phyloP scores from a whole-genome alignment of 1,140 invertebrate genomes.

The Drosophila grimshawi region DNA sequence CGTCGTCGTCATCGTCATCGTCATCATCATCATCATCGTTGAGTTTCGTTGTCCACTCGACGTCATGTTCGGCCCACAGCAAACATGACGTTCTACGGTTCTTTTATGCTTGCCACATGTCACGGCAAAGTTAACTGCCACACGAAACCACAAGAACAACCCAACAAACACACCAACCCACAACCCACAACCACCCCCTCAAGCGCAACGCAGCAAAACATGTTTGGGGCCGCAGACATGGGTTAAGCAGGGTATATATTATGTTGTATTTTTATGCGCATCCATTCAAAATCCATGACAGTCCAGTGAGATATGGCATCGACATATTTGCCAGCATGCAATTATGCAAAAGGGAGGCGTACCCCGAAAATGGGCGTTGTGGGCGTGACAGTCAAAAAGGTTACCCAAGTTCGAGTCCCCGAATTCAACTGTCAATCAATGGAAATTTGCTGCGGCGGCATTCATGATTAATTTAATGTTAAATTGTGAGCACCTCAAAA shows the following conservation, averaged over 20 bases:
- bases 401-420: background rate
- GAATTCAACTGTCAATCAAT: conserved; percentile 55
- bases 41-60: conserved; percentile 54
- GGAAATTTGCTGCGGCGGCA: conserved; percentile 63
- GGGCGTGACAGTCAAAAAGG: conserved; percentile 16
- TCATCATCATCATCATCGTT: conserved; percentile 19
- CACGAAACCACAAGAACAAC: conserved; percentile 41
- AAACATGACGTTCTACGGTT: conserved; percentile 82
- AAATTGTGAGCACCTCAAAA: conserved; percentile 58
- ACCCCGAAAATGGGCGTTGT: background rate
- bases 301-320: conserved; percentile 44
- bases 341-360: conserved; percentile 62
- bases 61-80: conserved; percentile 78
- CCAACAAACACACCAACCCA: conserved; percentile 20
- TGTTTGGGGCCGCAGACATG: conserved; percentile 17
- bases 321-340: conserved; percentile 40
- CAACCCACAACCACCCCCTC: background rate
- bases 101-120: conserved; percentile 82
- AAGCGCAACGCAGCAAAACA: conserved; percentile 5
- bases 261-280: conserved; percentile 56
- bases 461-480: conserved; percentile 67
- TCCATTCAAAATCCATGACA: conserved; percentile 50
- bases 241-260: conserved; percentile 62
- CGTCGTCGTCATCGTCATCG: background rate
- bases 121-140: conserved; percentile 77